Percentiles rank a stretch among this genome's conserved stretches.
These are phyloP conservation scores for Hedya salicella DNA, from an alignment of 2,888 invertebrate species.

Conservation along the genomic window DNA sequence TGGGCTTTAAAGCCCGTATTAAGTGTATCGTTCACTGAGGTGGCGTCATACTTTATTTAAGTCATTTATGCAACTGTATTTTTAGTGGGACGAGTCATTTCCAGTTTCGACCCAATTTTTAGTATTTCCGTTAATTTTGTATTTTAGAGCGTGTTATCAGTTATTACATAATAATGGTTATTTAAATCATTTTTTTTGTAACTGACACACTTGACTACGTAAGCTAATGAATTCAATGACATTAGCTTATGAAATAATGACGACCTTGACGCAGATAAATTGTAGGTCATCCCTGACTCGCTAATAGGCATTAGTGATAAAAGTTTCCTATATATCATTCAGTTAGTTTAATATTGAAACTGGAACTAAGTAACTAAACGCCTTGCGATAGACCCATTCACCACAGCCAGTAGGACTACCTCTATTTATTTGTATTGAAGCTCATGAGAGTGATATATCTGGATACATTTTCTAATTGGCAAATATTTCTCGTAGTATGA, in stretches of 20 bases:
- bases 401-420: no score
- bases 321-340: no score
- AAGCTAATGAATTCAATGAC: neutral
- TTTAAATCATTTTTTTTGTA: neutral
- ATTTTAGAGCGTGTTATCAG: neutral
- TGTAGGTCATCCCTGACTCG: conserved; percentile 2
- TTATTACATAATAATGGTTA: neutral
- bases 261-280: neutral
- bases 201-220: neutral
- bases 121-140: neutral
- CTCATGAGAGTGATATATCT: no score
- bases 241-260: conserved; percentile 8
- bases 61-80: conserved; percentile 31
- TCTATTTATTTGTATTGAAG: no score
- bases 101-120: neutral
- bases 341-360: no score
- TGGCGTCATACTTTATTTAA: conserved; percentile 40
- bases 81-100: neutral
- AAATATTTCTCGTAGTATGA: no score
- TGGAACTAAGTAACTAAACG: no score
- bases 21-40: neutral
- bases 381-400: no score
- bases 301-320: neutral
- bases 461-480: no score
- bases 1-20: no score